These are phyloP conservation scores for Centropyge bicolor DNA, from an alignment of 2,797 vertebrate genomes.

Conservation along the genomic window DNA sequence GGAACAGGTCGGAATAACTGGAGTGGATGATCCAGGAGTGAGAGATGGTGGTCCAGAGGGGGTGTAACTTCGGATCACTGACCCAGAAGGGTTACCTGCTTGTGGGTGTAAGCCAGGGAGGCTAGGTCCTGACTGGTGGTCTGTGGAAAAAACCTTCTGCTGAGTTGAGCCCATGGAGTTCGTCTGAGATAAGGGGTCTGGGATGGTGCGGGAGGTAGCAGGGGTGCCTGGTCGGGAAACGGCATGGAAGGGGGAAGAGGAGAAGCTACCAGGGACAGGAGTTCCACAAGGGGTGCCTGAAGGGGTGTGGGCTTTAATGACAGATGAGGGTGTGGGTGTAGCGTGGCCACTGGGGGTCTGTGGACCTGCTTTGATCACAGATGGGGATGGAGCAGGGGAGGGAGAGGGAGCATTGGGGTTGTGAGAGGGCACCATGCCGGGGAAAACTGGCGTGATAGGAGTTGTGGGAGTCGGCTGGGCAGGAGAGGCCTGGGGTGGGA, in stretches of 20 bases:
- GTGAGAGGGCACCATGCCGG: slow-evolving; percentile 89
- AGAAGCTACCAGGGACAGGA: slow-evolving; percentile 80
- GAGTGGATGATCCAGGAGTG: slow-evolving; percentile 83
- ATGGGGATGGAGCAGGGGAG: slow-evolving; percentile 85
- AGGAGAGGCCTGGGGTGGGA: slow-evolving; percentile 86
- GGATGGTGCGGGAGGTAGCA: slow-evolving; percentile 81
- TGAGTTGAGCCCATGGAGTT: slow-evolving; percentile 77
- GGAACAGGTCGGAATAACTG: slow-evolving; percentile 77
- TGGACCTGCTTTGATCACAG: slow-evolving; percentile 91
- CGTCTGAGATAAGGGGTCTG: slow-evolving; percentile 80
- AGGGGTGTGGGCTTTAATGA: slow-evolving; percentile 87
- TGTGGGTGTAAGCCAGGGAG: slow-evolving; percentile 85
- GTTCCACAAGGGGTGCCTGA: slow-evolving; percentile 86
- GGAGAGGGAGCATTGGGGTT: slow-evolving; percentile 78
- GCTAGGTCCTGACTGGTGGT: slow-evolving; percentile 83
- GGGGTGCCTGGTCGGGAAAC: slow-evolving; percentile 85
- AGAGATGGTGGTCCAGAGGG: slow-evolving; percentile 85
- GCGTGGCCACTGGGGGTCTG: slow-evolving; percentile 73
- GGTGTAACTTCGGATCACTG: slow-evolving; percentile 90
- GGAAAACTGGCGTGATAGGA: slow-evolving; percentile 89
- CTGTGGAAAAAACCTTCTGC: slow-evolving; percentile 83
- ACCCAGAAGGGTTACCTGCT: slow-evolving; percentile 84
- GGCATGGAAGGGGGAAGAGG: slow-evolving; percentile 82
- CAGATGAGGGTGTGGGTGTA: slow-evolving; percentile 82
- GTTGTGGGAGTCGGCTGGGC: slow-evolving; percentile 87